These are phyloP conservation scores for Drosophila imparisetae DNA, from an alignment of 2,888 invertebrate genomes.

Conservation along the genomic window DNA sequence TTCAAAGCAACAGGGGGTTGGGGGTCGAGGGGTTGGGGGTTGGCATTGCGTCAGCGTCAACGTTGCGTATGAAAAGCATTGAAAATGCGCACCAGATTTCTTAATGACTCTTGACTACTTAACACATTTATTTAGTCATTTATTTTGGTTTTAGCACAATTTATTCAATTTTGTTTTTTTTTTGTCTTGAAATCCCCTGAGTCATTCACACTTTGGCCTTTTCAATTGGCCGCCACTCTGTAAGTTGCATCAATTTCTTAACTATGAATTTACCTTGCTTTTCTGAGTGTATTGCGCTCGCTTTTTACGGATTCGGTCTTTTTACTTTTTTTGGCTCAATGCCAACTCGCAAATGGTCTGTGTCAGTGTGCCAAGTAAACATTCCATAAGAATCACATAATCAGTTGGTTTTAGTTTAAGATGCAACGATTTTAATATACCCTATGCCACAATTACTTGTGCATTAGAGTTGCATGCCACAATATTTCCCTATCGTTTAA, in stretches of 20 bases:
- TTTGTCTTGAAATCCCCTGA: constrained; percentile 13
- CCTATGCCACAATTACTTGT: not conserved
- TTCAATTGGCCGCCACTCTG: constrained; percentile 34
- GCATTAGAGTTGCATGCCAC: not conserved
- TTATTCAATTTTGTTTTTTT: constrained; percentile 25
- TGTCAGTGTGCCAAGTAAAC: constrained; percentile 46
- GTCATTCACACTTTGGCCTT: constrained; percentile 26
- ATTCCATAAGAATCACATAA: constrained; percentile 29
- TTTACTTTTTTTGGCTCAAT: constrained; percentile 43
- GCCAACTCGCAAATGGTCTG: constrained; percentile 53
- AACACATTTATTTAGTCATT: constrained; percentile 58
- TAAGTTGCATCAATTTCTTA: constrained; percentile 23
- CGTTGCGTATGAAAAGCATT: constrained; percentile 61
- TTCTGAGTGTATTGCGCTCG: constrained; percentile 11
- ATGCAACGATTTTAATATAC: constrained; percentile 12
- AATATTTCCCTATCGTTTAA: not conserved
- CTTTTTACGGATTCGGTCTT: not conserved
- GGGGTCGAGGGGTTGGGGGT: constrained; percentile 7
- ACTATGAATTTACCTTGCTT: constrained; percentile 20
- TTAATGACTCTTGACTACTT: constrained; percentile 57
- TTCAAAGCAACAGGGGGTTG: not conserved
- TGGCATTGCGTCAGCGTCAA: constrained; percentile 53
- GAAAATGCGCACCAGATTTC: constrained; percentile 46
- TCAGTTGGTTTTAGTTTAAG: not conserved
- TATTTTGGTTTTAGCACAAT: constrained; percentile 34